Conservation (phyloP, 2,888 invertebrate genomes). For the Periphyllus acericola region DNA sequence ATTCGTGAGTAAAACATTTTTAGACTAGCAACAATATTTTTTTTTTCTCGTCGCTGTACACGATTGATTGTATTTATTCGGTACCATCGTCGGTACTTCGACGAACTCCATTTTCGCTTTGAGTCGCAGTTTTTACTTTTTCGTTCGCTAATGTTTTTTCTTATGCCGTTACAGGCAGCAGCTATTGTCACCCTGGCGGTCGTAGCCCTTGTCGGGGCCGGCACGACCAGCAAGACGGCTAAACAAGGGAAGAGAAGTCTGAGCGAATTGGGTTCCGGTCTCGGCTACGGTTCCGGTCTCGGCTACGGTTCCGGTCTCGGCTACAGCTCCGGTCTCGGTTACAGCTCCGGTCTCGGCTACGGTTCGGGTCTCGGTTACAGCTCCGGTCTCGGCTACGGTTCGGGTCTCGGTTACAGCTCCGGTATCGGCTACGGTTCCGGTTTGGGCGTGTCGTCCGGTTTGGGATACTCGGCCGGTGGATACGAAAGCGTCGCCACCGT, state of each 20-base stretch:
- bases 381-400: background rate
- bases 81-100: background rate
- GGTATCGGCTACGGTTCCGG: background rate
- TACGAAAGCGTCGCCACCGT: background rate
- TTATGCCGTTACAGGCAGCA: background rate
- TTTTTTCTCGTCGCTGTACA: too few species aligned
- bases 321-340: background rate
- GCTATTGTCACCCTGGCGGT: background rate
- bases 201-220: conserved; percentile 39
- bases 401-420: background rate
- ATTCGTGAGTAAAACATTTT: conserved; percentile 36
- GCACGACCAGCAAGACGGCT: background rate
- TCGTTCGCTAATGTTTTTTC: background rate
- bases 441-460: background rate
- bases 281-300: background rate
- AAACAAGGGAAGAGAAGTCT: conserved; percentile 17
- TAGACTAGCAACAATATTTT: too few species aligned
- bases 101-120: too few species aligned
- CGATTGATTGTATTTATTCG: background rate
- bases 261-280: background rate
- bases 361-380: background rate
- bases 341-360: background rate
- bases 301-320: background rate
- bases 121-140: too few species aligned
- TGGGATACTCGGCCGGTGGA: background rate